Base-by-base conservation (phyloP, 2,113 vertebrate genomes). In the Leptobrachium leishanense region DNA sequence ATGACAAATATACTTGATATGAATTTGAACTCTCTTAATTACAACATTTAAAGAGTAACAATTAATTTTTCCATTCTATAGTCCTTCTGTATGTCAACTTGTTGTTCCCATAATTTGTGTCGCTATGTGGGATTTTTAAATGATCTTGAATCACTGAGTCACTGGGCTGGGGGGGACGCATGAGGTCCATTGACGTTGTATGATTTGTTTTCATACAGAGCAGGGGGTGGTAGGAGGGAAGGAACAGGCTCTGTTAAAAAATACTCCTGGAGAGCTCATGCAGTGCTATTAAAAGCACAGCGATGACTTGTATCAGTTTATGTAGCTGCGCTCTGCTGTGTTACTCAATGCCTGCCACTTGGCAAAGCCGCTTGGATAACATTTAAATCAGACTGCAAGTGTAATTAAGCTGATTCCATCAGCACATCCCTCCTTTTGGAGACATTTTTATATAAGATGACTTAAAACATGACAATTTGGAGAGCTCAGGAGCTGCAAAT, bases 401-500 rank as follows among this genome's bases (percentile, higher is more conserved):
- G 89, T 91, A 93, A 92, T 92, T 93, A 93, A 93, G 89, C 87
- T 84, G 82, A 88, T 88, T 85, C 87, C 85, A 90, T 91, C 85
- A 89, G 84, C 78, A 76, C 85, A 88, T 87, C 87, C 88, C 86
- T 89, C 84, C 87, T 89, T 50, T 88, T 88, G 82, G 88, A 86
- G 90, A 89, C 89, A 84, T 87, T 90, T 90, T 92, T 91, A 88
- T 89, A 88, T 87, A 85, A 81, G 2, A 3, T 92, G 91, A 92
- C 91, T 93, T 92, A 92, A 84, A 90, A 89, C 87, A 84, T 90
- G 88, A 92, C 89, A 91, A 89, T 92, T 90, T 87, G 86, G 84
- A 88, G 86, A 90, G 86, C 91, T 91, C 90, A 92, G 90, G n/a
- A 90, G 86, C 87, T 91, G 90, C 89, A 90, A 91, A 92, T 87